Base-by-base conservation (phyloP, 2,113 vertebrate genomes). In the Phoxinus phoxinus region DNA sequence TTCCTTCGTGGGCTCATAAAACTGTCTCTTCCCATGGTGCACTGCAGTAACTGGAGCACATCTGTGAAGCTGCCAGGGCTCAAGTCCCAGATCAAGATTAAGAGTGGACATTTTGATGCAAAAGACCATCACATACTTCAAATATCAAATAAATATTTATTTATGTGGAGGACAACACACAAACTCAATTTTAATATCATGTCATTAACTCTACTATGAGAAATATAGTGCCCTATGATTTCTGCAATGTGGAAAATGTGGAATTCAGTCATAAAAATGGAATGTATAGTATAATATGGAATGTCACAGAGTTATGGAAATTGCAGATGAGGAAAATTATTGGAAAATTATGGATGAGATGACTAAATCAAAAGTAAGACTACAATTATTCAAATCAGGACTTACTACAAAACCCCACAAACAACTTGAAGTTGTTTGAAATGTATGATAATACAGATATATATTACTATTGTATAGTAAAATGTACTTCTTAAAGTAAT, bases 21-120 rank as follows among this genome's bases (percentile, higher is more conserved):
- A 65, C 23, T 32, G 46, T 35, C 17, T 27, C 21, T 59, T 78
- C 76, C 76, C 53, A 78, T 78, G 76, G 30, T 78, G 76, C 76
- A 78, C 30, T 79, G 76, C 32, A 56, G 27, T 56, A 77, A 56
- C 75, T 58, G 27, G 12, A 56, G 75, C 75, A 58, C 30, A 77
- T 77, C 46, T 56, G 74, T 76, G 25, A 10, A 10, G 46, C 71
- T 86, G 77, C 61, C 51, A 8, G 17, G 51, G 19, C 51, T 56
- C 15, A 83, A 73, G 44, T 19, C 3, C 4, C 74, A 56, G 8
- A 56, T 56, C 12, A 21, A 32, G 27, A 15, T 74, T 48, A 25
- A 17, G 25, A 51, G 12, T 9, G 41, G n/a, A 48, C 7, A 3
- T 23, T 48, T 48, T 72, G 10, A 63, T 30, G 61, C 4, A 63